Evolutionary conservation across 2,888 invertebrate genomes (phyloP).

Genomic region (Dendrolimus pini): DNA sequence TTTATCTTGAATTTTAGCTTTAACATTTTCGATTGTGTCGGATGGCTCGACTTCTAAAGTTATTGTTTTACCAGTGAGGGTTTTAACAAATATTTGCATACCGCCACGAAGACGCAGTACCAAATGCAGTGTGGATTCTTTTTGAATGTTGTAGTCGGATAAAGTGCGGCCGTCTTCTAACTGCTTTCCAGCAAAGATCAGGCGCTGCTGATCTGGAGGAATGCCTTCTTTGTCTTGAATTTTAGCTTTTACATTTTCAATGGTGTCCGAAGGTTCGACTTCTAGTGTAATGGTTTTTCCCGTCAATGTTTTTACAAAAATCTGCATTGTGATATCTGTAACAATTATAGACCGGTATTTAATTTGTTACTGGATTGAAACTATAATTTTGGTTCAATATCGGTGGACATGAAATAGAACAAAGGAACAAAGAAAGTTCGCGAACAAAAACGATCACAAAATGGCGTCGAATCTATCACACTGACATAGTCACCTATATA

Average conservation of each 20-base stretch:
- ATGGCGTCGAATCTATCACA: slow-evolving; percentile 43
- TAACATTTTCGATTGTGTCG: slow-evolving; percentile 55
- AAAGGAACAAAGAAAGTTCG: slow-evolving; percentile 57
- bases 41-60: slow-evolving; percentile 52
- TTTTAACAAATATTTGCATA: slow-evolving; percentile 45
- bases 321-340: slow-evolving; percentile 52
- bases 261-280: slow-evolving; percentile 90
- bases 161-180: slow-evolving; percentile 26
- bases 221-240: slow-evolving; percentile 90
- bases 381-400: slow-evolving; percentile 30
- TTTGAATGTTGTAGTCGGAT: slow-evolving; percentile 30
- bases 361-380: slow-evolving; percentile 18
- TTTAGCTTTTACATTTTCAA: slow-evolving; percentile 92
- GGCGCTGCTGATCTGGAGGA: slow-evolving; percentile 82
- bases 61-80: slow-evolving; percentile 42
- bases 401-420: slow-evolving; percentile 6
- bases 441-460: slow-evolving; percentile 43
- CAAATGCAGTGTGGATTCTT: slow-evolving; percentile 28
- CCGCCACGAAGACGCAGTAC: slow-evolving; percentile 29
- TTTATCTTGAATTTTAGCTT: slow-evolving; percentile 55
- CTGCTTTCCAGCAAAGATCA: slow-evolving; percentile 33
- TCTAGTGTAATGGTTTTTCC: slow-evolving; percentile 92
- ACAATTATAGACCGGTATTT: slow-evolving; percentile 28
- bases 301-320: slow-evolving; percentile 86
- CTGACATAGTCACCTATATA: background rate